phyloP scores from a whole-genome alignment of 2,113 vertebrate genomes.

The Lethenteron camtschaticum region DNA sequence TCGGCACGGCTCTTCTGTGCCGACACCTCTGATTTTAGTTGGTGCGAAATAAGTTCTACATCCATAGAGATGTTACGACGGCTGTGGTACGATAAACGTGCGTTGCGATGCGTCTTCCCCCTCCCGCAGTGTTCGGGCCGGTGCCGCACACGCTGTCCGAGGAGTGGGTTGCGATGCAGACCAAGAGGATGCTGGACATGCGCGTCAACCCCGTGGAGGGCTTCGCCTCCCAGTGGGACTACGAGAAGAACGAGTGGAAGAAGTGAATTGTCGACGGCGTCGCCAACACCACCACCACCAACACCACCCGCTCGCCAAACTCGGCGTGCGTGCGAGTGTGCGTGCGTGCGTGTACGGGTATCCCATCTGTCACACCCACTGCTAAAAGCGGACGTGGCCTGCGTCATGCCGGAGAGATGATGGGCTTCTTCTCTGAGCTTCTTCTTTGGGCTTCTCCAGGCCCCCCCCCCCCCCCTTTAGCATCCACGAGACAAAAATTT shows the following conservation, averaged over 20 bases:
- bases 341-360: no score
- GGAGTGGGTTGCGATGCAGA: constrained; percentile 44
- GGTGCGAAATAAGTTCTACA: not conserved
- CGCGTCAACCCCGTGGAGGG: constrained; percentile 49
- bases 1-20: not conserved
- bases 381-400: no score
- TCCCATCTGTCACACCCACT: constrained; percentile 10
- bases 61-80: not conserved
- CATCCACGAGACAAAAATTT: no score
- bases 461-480: no score
- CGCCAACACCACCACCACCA: not conserved
- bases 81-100: not conserved
- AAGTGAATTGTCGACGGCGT: constrained; percentile 31
- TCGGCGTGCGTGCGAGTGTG: no score
- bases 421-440: no score
- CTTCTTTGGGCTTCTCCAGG: no score
- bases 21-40: not conserved
- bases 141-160: constrained; percentile 45
- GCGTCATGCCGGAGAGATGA: no score
- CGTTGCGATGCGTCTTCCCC: constrained; percentile 4
- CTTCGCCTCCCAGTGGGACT: constrained; percentile 65
- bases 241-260: constrained; percentile 78
- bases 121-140: constrained; percentile 41
- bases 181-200: constrained; percentile 77
- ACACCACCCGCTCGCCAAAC: no score